These are phyloP conservation scores for Melospiza melodia DNA, from an alignment of 2,113 vertebrate species.

Conservation along the genomic window DNA sequence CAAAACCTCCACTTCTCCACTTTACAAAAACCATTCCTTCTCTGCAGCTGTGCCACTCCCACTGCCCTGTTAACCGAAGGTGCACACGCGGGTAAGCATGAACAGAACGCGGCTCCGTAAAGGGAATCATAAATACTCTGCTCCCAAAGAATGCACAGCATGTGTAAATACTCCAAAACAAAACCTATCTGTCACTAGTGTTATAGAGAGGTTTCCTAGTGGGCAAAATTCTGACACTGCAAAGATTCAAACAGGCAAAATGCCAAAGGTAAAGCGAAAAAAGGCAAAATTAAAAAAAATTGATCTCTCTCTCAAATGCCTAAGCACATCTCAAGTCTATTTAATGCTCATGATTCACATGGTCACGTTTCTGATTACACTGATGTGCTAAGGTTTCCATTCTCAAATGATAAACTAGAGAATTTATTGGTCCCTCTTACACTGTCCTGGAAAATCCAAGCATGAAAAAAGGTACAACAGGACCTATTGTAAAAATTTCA, in stretches of 20 bases:
- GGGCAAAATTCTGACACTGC: background rate
- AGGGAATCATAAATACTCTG: background rate
- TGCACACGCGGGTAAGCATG: background rate
- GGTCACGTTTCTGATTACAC: background rate
- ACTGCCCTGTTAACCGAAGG: accelerated
- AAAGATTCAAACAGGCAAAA: background rate
- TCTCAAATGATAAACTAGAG: background rate
- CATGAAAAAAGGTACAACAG: background rate
- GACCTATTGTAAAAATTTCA: background rate
- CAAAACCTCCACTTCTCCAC: background rate
- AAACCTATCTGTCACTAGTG: background rate
- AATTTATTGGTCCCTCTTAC: background rate
- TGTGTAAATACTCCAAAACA: slow-evolving; percentile 8
- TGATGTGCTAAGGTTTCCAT: background rate
- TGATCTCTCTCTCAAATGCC: background rate
- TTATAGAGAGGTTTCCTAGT: background rate
- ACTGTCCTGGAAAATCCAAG: background rate
- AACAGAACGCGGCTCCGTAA: background rate
- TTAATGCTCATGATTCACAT: background rate
- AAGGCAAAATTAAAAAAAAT: background rate
- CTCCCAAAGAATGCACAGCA: slow-evolving; percentile 16
- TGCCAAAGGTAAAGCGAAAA: background rate
- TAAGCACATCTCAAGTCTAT: background rate
- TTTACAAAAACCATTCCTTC: background rate
- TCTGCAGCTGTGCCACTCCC: background rate